Base-by-base conservation (phyloP, 2,888 invertebrate species). In the Tipula lateralis region DNA sequence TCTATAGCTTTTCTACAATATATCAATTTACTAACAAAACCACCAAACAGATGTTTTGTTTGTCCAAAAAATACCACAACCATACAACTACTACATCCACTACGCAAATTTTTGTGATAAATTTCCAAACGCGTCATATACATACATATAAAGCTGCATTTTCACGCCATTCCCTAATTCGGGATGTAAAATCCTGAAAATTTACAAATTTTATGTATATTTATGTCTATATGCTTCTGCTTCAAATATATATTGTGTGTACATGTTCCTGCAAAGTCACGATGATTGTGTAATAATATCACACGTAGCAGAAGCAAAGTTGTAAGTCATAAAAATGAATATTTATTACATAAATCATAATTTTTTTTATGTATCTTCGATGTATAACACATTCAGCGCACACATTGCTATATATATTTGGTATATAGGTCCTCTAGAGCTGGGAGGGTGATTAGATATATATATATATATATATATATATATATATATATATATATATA, bases 281-380 rank as follows among this genome's bases (percentile, higher is more conserved):
- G 66, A 66, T 66, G 66, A 66, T 66, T 66, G 66, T 66, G 66
- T 66, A 66, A 66, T 66, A 66, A 66, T 66, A 66, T 24, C 66
- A 24, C 12, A 66, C 66, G 66, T 24, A 66, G 66, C 24, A 66
- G 66, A 66, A 66, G 7, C 66, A 24, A 66, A 66, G 66, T 66
- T 66, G 66, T 66, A 66, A 66, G 66, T 66, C 66, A 66, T 66
- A 66, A 66, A 66, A 66, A 66, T 66, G 66, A 66, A 66, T 66
- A 66, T 66, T 66, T 66, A 66, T 66, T 66, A 66, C 66, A 66
- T 66, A 66, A 66, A 66, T 66, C 66, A 66, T 66, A 66, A 66
- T 66, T 66, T 66, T 39, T 44, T 66, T 66, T 66, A 66, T 66
- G 66, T 19, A 66, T 66, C 66, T 24, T 24, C 24, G 66, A 66